Percentiles rank a stretch among this genome's conserved stretches.
Conservation (phyloP, 2,113 vertebrate species). For the Brienomyrus brachyistius region DNA sequence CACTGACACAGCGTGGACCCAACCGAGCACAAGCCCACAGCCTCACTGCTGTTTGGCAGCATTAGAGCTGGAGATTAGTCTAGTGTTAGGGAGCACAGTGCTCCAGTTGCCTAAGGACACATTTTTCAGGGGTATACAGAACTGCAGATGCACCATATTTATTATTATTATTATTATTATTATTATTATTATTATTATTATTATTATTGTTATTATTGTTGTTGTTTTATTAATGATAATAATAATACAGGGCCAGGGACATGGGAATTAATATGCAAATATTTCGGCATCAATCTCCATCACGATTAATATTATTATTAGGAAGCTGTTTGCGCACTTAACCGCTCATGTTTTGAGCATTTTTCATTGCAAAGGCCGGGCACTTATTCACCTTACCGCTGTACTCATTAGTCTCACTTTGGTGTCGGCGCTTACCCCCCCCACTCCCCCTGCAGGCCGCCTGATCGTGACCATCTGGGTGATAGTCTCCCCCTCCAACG, state of each 20-base stretch:
- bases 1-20: background rate
- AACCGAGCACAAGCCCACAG: background rate
- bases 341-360: background rate
- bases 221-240: background rate
- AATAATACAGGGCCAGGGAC: background rate
- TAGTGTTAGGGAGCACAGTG: background rate
- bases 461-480: constrained; percentile 72
- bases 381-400: background rate
- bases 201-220: background rate
- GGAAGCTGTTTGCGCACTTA: background rate
- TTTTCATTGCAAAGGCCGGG: background rate
- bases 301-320: background rate
- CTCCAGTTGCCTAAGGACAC: background rate
- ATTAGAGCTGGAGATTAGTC: background rate
- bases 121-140: background rate
- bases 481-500: constrained; percentile 67
- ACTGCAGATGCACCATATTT: background rate
- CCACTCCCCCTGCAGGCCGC: constrained; percentile 42
- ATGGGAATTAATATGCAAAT: background rate
- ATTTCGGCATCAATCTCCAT: background rate
- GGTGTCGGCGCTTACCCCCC: background rate
- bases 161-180: background rate
- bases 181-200: background rate
- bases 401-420: background rate
- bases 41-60: background rate